phyloP scores from a whole-genome alignment of 2,888 invertebrate genomes.

The Prenolepis imparis region DNA sequence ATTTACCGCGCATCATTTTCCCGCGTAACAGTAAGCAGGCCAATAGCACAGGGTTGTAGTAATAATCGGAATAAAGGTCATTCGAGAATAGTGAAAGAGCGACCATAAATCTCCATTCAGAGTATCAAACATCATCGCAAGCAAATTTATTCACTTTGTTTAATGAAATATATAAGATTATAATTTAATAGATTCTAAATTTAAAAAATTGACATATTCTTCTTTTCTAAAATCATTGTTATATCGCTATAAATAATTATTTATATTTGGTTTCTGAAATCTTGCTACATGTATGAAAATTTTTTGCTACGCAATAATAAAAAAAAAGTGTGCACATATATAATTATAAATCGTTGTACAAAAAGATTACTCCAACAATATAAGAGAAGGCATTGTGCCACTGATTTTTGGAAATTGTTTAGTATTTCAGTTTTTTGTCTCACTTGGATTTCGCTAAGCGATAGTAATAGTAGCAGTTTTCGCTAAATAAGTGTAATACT shows the following conservation, averaged over 20 bases:
- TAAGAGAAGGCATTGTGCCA: too few relatives aligned
- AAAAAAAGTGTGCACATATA: not conserved
- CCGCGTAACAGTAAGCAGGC: constrained; percentile 26
- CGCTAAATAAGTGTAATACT: not conserved
- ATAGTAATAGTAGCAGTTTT: not conserved
- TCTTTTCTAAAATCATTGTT: not conserved
- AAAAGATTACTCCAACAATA: too few relatives aligned
- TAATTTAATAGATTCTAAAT: not conserved
- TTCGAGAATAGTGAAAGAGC: not conserved
- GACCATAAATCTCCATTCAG: not conserved
- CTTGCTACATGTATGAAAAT: not conserved
- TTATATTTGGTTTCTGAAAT: not conserved
- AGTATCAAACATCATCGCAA: not conserved
- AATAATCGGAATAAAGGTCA: constrained; percentile 19
- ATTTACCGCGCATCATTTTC: constrained; percentile 32
- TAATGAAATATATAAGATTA: not conserved
- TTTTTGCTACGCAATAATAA: not conserved
- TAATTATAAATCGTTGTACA: not conserved
- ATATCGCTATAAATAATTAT: not conserved
- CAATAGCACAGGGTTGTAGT: constrained; percentile 22
- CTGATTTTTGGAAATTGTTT: not conserved
- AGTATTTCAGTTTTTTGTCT: not conserved
- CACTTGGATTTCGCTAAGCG: not conserved
- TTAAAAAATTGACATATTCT: not conserved
- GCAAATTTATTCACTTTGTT: not conserved